phyloP scores from a whole-genome alignment of 2,888 invertebrate genomes.

The Hirtodrosophila alboralis region DNA sequence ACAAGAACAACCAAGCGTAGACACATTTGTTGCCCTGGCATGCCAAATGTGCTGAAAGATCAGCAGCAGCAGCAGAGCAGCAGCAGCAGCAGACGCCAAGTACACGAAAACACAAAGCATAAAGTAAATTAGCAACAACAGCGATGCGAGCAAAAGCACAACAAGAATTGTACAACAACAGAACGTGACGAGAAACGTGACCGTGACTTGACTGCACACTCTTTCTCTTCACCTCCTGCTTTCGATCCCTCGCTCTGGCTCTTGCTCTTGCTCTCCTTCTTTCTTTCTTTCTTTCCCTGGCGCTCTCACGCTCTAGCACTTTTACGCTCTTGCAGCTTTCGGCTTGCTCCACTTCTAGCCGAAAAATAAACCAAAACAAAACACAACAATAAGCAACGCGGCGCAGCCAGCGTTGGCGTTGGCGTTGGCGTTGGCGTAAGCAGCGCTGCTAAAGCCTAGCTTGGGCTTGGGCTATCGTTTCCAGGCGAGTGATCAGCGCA shows the following conservation, averaged over 20 bases:
- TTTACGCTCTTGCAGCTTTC: slow-evolving; percentile 26
- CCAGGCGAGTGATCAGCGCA: slow-evolving; percentile 69
- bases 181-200: slow-evolving; percentile 77
- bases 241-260: slow-evolving; percentile 1
- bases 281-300: background rate
- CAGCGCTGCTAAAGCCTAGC: slow-evolving; percentile 22
- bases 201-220: slow-evolving; percentile 63
- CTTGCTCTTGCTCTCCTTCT: slow-evolving; percentile 13
- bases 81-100: slow-evolving; percentile 24
- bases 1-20: slow-evolving; percentile 8
- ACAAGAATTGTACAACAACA: slow-evolving; percentile 34
- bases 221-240: slow-evolving; percentile 1
- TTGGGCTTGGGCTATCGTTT: slow-evolving; percentile 53
- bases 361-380: slow-evolving; percentile 12
- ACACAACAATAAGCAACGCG: slow-evolving; percentile 22
- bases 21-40: slow-evolving; percentile 14
- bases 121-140: slow-evolving; percentile 50
- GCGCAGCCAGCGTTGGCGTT: slow-evolving; percentile 23
- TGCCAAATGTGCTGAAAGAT: slow-evolving; percentile 39
- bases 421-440: no score
- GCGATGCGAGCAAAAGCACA: slow-evolving; percentile 12
- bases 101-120: slow-evolving; percentile 32
- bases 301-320: slow-evolving; percentile 34
- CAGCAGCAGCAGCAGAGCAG: slow-evolving; percentile 24
- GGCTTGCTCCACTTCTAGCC: slow-evolving; percentile 62